These are phyloP conservation scores for Heliothis subflexa DNA, from an alignment of 1,140 invertebrate species.

Conservation along the genomic window DNA sequence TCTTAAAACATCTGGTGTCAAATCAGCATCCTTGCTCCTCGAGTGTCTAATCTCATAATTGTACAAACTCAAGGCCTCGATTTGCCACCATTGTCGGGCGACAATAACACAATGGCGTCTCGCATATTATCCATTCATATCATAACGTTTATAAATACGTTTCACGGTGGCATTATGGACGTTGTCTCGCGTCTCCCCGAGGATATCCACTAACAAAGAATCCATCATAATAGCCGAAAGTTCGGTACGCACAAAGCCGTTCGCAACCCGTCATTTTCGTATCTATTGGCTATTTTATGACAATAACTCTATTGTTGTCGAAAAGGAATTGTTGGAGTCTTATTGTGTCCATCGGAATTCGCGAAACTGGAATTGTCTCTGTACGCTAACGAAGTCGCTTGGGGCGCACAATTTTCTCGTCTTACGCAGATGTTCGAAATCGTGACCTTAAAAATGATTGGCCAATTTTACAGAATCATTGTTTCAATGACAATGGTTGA, in stretches of 20 bases:
- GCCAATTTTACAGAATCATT: conserved; percentile 40
- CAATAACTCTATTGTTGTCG: conserved; percentile 78
- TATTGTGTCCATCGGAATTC: conserved; percentile 73
- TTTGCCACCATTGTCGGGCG: conserved; percentile 62
- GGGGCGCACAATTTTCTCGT: conserved; percentile 37
- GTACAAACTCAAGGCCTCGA: conserved; percentile 74
- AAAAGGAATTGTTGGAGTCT: conserved; percentile 64
- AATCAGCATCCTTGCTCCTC: conserved; percentile 58
- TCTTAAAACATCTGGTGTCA: conserved; percentile 48
- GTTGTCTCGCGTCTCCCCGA: conserved; percentile 73
- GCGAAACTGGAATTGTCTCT: conserved; percentile 82
- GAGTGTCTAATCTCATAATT: conserved; percentile 75
- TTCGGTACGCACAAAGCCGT: conserved; percentile 67
- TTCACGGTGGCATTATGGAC: conserved; percentile 76
- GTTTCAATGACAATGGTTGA: conserved; percentile 44
- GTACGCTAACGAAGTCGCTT: conserved; percentile 53
- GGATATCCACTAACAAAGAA: conserved; percentile 78
- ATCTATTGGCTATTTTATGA: conserved; percentile 85
- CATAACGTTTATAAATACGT: conserved; percentile 83
- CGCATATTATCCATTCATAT: conserved; percentile 82
- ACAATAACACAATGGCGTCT: conserved; percentile 63
- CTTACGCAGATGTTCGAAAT: conserved; percentile 43
- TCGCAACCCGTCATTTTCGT: conserved; percentile 83
- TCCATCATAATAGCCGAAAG: conserved; percentile 71
- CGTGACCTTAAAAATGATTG: conserved; percentile 51